Conservation (phyloP, 2,113 vertebrate genomes). For the Scatophagus argus region DNA sequence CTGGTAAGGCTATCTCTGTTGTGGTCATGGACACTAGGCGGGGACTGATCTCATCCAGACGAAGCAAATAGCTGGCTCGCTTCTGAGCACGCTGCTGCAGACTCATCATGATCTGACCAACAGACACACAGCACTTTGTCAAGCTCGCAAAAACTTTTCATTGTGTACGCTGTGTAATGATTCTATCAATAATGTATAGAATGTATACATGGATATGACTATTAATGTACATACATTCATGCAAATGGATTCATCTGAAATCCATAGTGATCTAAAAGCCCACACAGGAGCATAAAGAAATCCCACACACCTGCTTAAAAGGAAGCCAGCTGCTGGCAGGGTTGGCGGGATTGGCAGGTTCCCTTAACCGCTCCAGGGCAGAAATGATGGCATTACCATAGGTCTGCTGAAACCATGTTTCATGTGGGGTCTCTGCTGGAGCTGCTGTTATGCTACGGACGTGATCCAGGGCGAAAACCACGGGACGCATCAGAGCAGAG, state of each 20-base stretch:
- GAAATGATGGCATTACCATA: slow-evolving; percentile 92
- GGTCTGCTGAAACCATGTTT: slow-evolving; percentile 98
- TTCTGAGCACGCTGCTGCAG: slow-evolving; percentile 98
- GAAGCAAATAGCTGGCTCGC: slow-evolving; percentile 93
- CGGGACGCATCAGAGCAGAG: slow-evolving; percentile 96
- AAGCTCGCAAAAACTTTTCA: background rate
- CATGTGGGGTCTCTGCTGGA: slow-evolving; percentile 94
- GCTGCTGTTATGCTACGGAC: slow-evolving; percentile 95
- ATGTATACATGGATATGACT: background rate
- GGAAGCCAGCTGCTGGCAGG: slow-evolving; percentile 97
- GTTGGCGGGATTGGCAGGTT: slow-evolving; percentile 94
- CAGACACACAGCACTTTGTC: background rate
- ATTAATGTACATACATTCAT: background rate
- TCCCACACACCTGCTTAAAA: slow-evolving; percentile 94
- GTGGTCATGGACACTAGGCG: slow-evolving; percentile 92
- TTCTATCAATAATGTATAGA: background rate
- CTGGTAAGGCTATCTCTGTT: slow-evolving; percentile 96
- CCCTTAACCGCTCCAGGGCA: slow-evolving; percentile 92
- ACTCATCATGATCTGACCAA: slow-evolving; percentile 93
- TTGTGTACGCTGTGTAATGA: background rate
- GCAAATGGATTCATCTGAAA: background rate
- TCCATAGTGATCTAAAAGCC: background rate
- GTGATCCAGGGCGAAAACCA: slow-evolving; percentile 97
- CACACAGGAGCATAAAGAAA: too few relatives aligned
- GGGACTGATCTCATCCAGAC: slow-evolving; percentile 96